A percentile compares a stretch with the other conserved stretches of the same genome.
phyloP scores from a whole-genome alignment of 1,140 invertebrate species.

The Glomeris maerens region DNA sequence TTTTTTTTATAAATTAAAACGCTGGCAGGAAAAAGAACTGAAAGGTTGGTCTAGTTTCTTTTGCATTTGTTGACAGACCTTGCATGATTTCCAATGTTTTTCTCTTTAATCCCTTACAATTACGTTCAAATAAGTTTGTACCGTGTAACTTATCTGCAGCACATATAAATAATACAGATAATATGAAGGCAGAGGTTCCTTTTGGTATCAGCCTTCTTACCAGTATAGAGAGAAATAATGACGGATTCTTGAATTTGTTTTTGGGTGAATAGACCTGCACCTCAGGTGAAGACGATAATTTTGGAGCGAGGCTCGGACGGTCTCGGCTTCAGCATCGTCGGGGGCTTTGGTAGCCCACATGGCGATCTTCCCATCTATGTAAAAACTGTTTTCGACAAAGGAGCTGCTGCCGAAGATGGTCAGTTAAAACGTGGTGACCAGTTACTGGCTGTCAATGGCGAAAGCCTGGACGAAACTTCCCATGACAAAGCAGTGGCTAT shows the following conservation, averaged over 20 bases:
- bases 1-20: too few species aligned
- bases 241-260: background rate
- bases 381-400: conserved; percentile 63
- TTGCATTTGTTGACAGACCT: too few species aligned
- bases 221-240: background rate
- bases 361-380: conserved; percentile 66
- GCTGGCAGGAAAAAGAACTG: too few species aligned
- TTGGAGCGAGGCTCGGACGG: conserved; percentile 55
- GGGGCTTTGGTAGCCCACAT: conserved; percentile 56
- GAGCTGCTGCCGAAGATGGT: conserved; percentile 52
- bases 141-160: too few species aligned
- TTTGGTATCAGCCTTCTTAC: too few species aligned
- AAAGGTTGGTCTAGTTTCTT: too few species aligned
- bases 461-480: conserved; percentile 38
- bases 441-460: conserved; percentile 40
- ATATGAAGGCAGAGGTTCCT: too few species aligned
- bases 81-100: too few species aligned
- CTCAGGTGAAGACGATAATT: conserved; percentile 32
- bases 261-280: background rate
- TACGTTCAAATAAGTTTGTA: too few species aligned
- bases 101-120: too few species aligned
- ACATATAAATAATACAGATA: too few species aligned
- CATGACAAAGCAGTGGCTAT: conserved; percentile 46
- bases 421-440: conserved; percentile 46
- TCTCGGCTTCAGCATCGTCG: conserved; percentile 64